Conservation (phyloP, 2,888 invertebrate species). For the Apoda limacodes region DNA sequence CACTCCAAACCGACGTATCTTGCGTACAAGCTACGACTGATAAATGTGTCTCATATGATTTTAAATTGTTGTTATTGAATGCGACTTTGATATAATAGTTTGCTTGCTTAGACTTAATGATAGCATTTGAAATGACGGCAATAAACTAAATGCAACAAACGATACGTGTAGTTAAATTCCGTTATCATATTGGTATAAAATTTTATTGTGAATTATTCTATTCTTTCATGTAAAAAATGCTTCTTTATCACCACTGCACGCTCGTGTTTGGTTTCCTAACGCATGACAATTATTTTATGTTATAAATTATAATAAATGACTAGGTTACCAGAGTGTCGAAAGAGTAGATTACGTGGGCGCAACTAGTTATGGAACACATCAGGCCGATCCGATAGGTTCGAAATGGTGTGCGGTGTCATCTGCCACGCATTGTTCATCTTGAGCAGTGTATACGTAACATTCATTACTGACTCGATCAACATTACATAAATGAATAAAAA, state of each 20-base stretch:
- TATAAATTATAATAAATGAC: slow-evolving; percentile 63
- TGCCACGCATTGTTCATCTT: slow-evolving; percentile 18
- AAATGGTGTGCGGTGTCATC: slow-evolving; percentile 18
- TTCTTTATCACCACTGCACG: no score
- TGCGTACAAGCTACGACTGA: slow-evolving; percentile 26
- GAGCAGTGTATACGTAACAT: no score
- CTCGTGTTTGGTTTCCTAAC: no score
- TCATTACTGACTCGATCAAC: no score
- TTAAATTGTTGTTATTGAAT: slow-evolving; percentile 41
- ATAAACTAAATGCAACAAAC: no score
- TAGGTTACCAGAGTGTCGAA: slow-evolving; percentile 55
- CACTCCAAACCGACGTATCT: slow-evolving; percentile 23
- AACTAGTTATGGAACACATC: slow-evolving; percentile 26
- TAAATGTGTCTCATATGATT: slow-evolving; percentile 41
- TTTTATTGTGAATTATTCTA: no score
- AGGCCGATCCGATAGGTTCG: slow-evolving; percentile 20
- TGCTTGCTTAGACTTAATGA: slow-evolving; percentile 19
- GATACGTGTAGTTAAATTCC: no score
- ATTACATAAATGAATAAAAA: no score
- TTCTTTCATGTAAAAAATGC: no score
- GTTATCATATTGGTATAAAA: no score
- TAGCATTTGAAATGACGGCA: no score
- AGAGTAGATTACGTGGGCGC: slow-evolving; percentile 54
- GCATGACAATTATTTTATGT: no score
- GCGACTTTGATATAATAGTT: slow-evolving; percentile 26